A percentile compares a stretch with the other conserved stretches of the same genome.
These are phyloP conservation scores for Germaria angustata DNA, from an alignment of 2,888 invertebrate species.

Conservation along the genomic window DNA sequence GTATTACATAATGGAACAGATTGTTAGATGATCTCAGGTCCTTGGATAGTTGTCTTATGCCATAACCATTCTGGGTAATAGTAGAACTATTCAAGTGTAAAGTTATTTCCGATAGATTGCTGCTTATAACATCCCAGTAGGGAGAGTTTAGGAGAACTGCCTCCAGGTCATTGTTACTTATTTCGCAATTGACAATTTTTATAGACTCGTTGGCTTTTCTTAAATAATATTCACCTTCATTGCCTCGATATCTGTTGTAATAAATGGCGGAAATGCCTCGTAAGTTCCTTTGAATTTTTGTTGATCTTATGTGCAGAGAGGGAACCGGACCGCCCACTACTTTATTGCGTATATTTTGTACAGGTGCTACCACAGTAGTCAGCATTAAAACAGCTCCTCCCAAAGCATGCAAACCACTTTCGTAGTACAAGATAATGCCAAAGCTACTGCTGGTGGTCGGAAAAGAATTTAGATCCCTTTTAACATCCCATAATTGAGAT, in stretches of 20 bases:
- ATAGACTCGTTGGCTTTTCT: constrained; percentile 94
- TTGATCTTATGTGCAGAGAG: constrained; percentile 85
- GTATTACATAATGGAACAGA: constrained; percentile 95
- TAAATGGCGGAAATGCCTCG: constrained; percentile 91
- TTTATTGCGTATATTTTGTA: constrained; percentile 86
- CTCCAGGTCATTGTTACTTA: constrained; percentile 89
- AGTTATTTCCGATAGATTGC: constrained; percentile 94
- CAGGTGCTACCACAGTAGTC: constrained; percentile 86
- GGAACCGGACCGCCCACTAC: constrained; percentile 90
- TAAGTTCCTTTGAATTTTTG: constrained; percentile 89
- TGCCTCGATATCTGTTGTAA: constrained; percentile 93
- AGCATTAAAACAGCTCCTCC: constrained; percentile 91
- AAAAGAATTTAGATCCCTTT: constrained; percentile 92
- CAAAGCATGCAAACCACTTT: constrained; percentile 88
- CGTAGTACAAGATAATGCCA: constrained; percentile 88
- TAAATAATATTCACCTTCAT: constrained; percentile 91
- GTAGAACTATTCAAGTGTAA: constrained; percentile 92
- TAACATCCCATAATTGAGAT: constrained; percentile 88
- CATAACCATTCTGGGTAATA: constrained; percentile 92
- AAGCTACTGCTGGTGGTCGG: constrained; percentile 93
- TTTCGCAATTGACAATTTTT: constrained; percentile 88
- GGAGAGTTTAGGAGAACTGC: constrained; percentile 91
- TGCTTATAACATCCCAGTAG: constrained; percentile 90
- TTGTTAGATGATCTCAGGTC: constrained; percentile 98
- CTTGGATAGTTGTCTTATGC: constrained; percentile 93